Base-by-base conservation (phyloP, 2,797 vertebrate species). In the Pogonophryne albipinna region DNA sequence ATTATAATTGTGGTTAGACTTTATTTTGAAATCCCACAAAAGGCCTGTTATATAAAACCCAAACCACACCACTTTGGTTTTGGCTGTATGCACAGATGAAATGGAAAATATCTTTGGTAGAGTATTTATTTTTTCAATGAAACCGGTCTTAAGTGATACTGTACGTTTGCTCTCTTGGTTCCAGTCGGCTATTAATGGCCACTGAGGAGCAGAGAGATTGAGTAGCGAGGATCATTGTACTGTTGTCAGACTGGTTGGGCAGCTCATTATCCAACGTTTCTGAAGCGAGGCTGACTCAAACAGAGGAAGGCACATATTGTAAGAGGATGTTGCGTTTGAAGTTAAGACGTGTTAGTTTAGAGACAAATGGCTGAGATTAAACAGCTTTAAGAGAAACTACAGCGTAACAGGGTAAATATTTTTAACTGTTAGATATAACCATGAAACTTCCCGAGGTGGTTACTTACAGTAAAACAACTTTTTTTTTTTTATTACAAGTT, bases 201-300 rank as follows among this genome's bases (percentile, higher is more conserved):
- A 23, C 16, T 19, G 50, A 66, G 51, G 6, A 71, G 49, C 51
- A 16, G 13, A 60, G 60, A 61, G 57, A 46, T 27, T 62, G 58
- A 77, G 17, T 34, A 11, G 66, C 44, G 64, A 80, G 73, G 71
- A 50, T 45, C 56, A 65, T 15, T 70, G 59, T 66, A 59, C 38
- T 80, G 88, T 74, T 4, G 85, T 76, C 77, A 55, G 87, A 94
- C 93, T 85, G 89, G 93, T 93, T 80, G 44, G 71, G 68, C 62
- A 0, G 78, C 83, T 87, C 16, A 19, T 53, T 66, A 61, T 80
- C 59, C 67, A 52, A 50, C 20, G 31, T 66, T 45, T 27, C 58
- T 60, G 44, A 80, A 67, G 66, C 31, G 34, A 19, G 56, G 61
- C 55, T 66, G 56, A 51, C 34, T 61, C 19, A 80, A 74, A 60